Evolutionary conservation across 2,113 vertebrate genomes (phyloP), one percentile per base, ranked within the genome.

Genomic region (Peucedramus taeniatus): DNA sequence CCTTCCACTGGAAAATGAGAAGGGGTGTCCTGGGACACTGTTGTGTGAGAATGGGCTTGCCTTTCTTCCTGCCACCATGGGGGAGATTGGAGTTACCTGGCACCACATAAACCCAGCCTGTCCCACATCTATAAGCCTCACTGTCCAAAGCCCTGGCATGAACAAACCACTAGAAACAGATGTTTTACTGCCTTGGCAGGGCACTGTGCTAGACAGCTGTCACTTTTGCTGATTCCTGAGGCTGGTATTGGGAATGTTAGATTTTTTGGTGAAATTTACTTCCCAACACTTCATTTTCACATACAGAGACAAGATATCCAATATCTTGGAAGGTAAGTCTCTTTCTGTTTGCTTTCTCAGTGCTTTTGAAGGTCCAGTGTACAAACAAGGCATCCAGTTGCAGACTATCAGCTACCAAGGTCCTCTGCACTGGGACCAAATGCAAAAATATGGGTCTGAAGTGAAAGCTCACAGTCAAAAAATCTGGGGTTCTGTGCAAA

Each of bases 211-310:
- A 66, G 69, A 33, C 31, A 53, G 49, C 13, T 60, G 30, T 15
- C 0, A 1, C 13, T 35, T 71, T 49, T 82, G 60, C 13, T 0
- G 0, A 15, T 49, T 90, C 30, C 49, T 75, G n/a, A 69, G 56
- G 31, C 33, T 76, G 33, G 5, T 71, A 40, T 18, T 68, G n/a
- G 44, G 31, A 86, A 65, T 3, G 1, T 31, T 31, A 24, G 5
- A n/a, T 16, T 44, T 82, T 96, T 74, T 54, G 11, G 27, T 51
- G 39, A 39, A 17, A 44, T 57, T 72, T 88, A 40, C 19, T 56
- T 70, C 35, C 26, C 50, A 13, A 35, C 37, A 35, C 16, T 56
- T 50, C 33, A 24, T 84, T 92, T 94, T 75, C 17, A 57, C 39
- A 35, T 40, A 16, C 1, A 68, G 17, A 86, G 24, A 64, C 50